These are phyloP conservation scores for Syncerus caffer DNA, from an alignment of 2,797 vertebrate genomes.

Conservation along the genomic window DNA sequence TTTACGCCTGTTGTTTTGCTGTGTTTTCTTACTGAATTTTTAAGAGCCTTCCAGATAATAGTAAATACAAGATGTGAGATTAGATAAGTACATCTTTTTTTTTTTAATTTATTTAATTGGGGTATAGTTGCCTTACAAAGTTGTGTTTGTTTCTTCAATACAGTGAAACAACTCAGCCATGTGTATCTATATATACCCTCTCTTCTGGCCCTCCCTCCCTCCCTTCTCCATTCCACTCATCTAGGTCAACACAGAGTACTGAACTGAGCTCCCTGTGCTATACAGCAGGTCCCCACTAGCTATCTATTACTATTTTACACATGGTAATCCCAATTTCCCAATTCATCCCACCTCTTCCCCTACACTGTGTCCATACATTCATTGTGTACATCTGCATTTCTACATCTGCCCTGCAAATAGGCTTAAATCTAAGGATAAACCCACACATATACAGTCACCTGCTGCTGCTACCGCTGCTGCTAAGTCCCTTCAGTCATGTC, in stretches of 20 bases:
- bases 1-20: neutral
- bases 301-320: neutral
- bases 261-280: neutral
- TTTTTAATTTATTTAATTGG: neutral
- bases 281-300: too few species aligned
- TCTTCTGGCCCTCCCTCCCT: neutral
- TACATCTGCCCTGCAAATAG: neutral
- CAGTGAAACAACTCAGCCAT: neutral
- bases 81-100: neutral
- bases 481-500: accelerated
- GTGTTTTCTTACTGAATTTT: neutral
- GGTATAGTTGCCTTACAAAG: neutral
- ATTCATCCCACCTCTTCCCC: neutral
- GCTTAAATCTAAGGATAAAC: neutral
- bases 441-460: neutral
- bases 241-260: neutral
- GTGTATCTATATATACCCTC: neutral
- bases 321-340: neutral
- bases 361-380: neutral
- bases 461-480: too few species aligned
- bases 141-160: neutral
- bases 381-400: neutral
- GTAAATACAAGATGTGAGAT: neutral
- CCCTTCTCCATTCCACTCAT: neutral
- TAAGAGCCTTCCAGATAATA: neutral